Conservation (phyloP, 2,113 vertebrate species). For the Mobula hypostoma region DNA sequence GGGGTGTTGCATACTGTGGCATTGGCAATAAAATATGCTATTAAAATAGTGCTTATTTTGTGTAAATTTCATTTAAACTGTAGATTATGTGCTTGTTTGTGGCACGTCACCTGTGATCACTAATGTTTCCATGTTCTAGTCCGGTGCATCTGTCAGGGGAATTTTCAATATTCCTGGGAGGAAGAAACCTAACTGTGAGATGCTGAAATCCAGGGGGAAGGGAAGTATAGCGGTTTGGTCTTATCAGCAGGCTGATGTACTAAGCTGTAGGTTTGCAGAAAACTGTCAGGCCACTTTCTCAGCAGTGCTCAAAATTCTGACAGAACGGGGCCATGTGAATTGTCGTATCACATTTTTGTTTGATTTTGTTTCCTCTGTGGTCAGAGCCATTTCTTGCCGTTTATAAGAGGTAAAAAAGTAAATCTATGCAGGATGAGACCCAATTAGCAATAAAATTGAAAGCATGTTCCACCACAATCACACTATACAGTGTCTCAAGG, state of each 20-base stretch:
- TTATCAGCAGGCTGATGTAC: conserved; percentile 2
- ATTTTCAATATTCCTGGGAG: no score
- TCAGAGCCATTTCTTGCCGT: background rate
- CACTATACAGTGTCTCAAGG: background rate
- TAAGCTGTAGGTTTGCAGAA: background rate
- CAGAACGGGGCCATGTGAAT: background rate
- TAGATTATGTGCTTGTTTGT: background rate
- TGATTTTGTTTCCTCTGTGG: background rate
- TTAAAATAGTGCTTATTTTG: background rate
- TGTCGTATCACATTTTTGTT: background rate
- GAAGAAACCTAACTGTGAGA: background rate
- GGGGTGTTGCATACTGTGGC: background rate
- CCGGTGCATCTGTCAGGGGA: background rate
- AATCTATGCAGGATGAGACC: background rate
- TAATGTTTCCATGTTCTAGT: background rate
- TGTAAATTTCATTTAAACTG: background rate
- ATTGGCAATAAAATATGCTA: no score
- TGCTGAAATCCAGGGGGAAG: background rate
- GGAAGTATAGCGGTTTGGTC: background rate
- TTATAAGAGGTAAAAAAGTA: background rate
- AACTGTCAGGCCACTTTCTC: background rate
- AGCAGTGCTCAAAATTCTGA: background rate
- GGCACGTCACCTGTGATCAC: background rate
- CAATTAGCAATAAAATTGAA: background rate
- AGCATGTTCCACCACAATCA: background rate